phyloP scores from a whole-genome alignment of 2,113 vertebrate genomes.

The Dermatemys mawii region DNA sequence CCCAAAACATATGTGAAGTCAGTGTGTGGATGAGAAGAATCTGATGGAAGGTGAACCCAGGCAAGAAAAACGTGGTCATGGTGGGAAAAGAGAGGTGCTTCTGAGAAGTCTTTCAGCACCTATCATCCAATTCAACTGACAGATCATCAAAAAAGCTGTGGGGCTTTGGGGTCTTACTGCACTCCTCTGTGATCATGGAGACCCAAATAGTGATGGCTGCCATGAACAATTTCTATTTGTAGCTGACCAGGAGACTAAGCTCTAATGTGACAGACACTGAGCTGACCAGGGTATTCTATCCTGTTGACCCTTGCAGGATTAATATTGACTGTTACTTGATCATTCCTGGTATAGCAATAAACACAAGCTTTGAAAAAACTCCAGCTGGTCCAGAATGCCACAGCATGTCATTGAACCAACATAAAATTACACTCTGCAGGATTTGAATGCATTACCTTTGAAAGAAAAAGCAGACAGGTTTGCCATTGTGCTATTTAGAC shows the following conservation, averaged over 20 bases:
- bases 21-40: neutral
- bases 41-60: neutral
- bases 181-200: neutral
- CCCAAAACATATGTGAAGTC: neutral
- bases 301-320: neutral
- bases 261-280: neutral
- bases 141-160: neutral
- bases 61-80: neutral
- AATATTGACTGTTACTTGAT: neutral
- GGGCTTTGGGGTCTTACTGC: neutral
- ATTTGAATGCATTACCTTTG: neutral
- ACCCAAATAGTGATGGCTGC: neutral
- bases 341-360: neutral
- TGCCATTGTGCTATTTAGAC: neutral
- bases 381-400: fast-evolving
- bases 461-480: neutral
- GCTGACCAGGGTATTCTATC: neutral
- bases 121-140: neutral
- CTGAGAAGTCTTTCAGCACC: neutral
- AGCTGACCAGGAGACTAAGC: neutral
- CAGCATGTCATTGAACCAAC: neutral
- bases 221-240: neutral
- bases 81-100: neutral
- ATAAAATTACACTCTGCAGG: neutral
- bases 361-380: neutral